Evolutionary conservation across 64 coral and sea anemone genomes (phyloP), one percentile per base, ranked within the genome.

Genomic region (Montipora foliosa): DNA sequence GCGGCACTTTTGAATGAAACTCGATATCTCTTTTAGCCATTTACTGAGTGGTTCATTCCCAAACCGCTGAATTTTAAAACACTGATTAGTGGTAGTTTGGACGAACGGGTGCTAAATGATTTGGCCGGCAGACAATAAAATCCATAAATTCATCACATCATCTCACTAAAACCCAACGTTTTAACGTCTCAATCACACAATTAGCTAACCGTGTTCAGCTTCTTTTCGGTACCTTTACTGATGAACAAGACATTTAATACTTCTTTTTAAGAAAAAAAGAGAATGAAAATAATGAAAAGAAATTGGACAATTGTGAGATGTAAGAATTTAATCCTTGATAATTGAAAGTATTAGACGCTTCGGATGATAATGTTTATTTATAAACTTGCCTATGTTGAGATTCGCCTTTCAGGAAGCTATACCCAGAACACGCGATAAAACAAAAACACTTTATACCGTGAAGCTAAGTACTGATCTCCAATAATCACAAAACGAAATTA

Each of bases 401-500:
- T 78, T 86, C 64, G 47, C 90, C 93, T 79, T 75, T 89, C 73
- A 83, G 53, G 61, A 21, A 90, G 88, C 67, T 89, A 47, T 29
- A 79, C 49, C 6, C 6, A 62, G 84, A 88, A 77, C 93, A 89
- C 82, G 89, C 74, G 71, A 90, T 50, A 55, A 90, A 95, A 95
- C 89, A 90, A 83, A 76, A 94, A 71, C 83, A 84, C 76, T 78
- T 79, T 94, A 78, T 95, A 58, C 21, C 61, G 74, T 72, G 84
- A 53, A 92, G 11, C 76, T 95, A 55, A 74, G 76, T 95, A 90
- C 95, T 97, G 89, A 95, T 90, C 87, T 60, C 81, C 79, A 70
- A 93, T 89, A 91, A 82, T 91, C 93, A 97, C 93, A 75, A 68
- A 80, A 51, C 81, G 87, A 95, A 97, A 97, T 97, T 97, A 88